These are phyloP conservation scores for Trimorus sp. DNA, from an alignment of 2,888 invertebrate species.

Conservation along the genomic window DNA sequence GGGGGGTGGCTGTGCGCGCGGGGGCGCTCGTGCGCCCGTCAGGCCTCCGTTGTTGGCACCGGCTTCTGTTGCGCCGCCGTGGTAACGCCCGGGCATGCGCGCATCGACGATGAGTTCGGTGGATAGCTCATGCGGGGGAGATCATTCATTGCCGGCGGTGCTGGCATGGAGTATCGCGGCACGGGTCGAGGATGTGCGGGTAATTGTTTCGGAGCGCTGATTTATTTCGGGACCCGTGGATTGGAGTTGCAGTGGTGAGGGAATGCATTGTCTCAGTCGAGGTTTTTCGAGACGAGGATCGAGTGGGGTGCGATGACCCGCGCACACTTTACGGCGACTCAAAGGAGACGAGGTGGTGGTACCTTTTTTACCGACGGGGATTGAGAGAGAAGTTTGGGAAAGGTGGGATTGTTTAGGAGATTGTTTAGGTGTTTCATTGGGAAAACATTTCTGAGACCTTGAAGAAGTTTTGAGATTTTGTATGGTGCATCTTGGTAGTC, in stretches of 20 bases:
- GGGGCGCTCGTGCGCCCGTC: constrained; percentile 32
- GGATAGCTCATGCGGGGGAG: constrained; percentile 25
- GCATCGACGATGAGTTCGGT: constrained; percentile 26
- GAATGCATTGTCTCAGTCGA: neutral
- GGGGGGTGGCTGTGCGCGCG: constrained; percentile 45
- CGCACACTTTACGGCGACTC: neutral
- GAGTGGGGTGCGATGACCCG: neutral
- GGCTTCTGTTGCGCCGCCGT: constrained; percentile 27
- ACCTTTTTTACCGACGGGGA: no score
- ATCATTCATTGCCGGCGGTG: constrained; percentile 36
- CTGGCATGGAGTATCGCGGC: constrained; percentile 26
- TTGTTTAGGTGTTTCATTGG: no score
- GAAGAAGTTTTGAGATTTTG: no score
- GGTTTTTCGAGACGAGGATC: neutral
- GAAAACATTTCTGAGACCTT: no score
- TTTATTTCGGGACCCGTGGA: constrained; percentile 23
- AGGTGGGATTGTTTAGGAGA: no score
- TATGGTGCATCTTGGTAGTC: no score
- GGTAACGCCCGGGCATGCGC: constrained; percentile 6
- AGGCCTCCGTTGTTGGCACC: neutral
- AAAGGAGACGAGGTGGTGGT: no score
- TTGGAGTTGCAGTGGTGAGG: neutral
- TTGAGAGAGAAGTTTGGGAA: no score
- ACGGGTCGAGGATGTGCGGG: constrained; percentile 8
- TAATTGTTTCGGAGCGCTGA: constrained; percentile 22